Percentiles rank a stretch among this genome's conserved stretches.
Conservation (phyloP, 2,888 invertebrate genomes). For the Lissonota sp. region DNA sequence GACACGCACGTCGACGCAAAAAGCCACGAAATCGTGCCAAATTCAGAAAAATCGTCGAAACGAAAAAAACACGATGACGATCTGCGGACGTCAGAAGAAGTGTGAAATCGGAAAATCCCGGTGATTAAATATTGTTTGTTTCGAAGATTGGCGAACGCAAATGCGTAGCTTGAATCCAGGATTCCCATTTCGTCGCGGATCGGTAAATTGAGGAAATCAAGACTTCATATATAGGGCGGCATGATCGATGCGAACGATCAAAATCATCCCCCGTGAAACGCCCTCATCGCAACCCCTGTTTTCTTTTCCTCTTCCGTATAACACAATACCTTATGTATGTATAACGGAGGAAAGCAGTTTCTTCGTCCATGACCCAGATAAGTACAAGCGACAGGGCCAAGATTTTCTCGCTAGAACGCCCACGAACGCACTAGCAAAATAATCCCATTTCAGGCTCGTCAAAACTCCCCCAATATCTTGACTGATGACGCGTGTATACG, state of each 20-base stretch:
- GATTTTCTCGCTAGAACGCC: neutral
- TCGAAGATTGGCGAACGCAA: neutral
- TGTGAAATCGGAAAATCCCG: neutral
- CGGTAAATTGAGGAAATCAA: no score
- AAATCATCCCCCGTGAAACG: conserved; percentile 30
- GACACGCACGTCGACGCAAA: neutral
- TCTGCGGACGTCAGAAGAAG: neutral
- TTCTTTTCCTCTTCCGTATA: conserved; percentile 30
- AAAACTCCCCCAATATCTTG: conserved; percentile 23
- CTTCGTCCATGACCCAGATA: conserved; percentile 53
- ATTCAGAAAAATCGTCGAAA: conserved; percentile 25
- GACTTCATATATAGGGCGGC: neutral
- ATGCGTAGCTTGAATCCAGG: neutral
- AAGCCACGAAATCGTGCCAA: neutral
- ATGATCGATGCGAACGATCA: conserved; percentile 52
- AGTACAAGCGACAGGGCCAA: neutral
- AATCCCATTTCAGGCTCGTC: neutral
- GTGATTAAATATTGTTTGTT: neutral
- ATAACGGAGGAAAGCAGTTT: conserved; percentile 10
- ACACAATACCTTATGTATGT: conserved; percentile 26
- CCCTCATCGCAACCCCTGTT: neutral
- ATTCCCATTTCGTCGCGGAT: conserved; percentile 7
- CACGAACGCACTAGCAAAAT: neutral
- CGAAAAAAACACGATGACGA: conserved; percentile 6
- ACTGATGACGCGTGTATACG: conserved; percentile 33